Evolutionary conservation across 2,888 invertebrate species (phyloP), one percentile per base, ranked within the genome.

Genomic region (Lymantria dispar): DNA sequence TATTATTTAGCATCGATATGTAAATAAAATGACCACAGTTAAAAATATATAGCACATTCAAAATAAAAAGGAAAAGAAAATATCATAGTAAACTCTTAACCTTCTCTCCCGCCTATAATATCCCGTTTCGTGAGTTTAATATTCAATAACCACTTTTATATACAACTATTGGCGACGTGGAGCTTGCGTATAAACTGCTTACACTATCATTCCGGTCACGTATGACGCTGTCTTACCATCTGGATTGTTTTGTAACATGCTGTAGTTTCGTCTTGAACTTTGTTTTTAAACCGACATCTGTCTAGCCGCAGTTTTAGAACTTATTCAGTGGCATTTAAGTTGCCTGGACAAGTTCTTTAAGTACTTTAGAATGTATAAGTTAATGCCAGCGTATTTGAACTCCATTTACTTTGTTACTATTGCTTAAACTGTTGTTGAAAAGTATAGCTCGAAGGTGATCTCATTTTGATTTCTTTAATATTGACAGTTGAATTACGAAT

Each of bases 181-280:
- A 56, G 50, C 39, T 46, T 14, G 47, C 39, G 37, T 52, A 48
- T 56, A 54, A 52, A 53, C 55, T 12, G 40, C 22, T 14, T 46
- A 43, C 42, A 57, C 60, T 64, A 55, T 54, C 56, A 86, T 83
- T 82, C 86, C 13, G 66, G 64, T 76, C 88, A 88, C 88, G 88
- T 87, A 63, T 68, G 50, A 50, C 66, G 70, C 76, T 78, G 82
- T 85, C 87, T 85, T 86, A 84, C 72, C 85, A 85, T 87, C 85
- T 85, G 87, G 86, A 82, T 85, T 85, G 87, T 85, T 87, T 83
- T 76, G 84, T 71, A 83, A 82, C 85, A 81, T 76, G 76, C 73
- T 80, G 80, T 78, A 80, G 70, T 75, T 70, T 62, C 71, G 62
- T 66, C 72, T 67, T 65, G 48, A 72, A 80, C 78, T 85, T 85